Percentiles rank a stretch among this genome's conserved stretches.
phyloP scores from a whole-genome alignment of 2,888 invertebrate genomes.

The Lochmaea crataegi region DNA sequence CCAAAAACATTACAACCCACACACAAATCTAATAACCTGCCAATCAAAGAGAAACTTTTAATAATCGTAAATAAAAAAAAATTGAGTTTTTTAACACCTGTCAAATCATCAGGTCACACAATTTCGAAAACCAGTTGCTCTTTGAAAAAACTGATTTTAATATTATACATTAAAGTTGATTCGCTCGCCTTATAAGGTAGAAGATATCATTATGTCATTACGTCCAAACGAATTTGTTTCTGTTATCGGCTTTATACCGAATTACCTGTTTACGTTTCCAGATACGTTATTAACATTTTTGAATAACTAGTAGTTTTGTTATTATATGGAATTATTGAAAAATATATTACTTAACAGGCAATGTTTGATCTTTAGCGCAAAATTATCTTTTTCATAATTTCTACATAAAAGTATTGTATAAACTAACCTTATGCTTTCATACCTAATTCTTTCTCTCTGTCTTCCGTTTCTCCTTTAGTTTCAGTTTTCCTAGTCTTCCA shows the following conservation, averaged over 20 bases:
- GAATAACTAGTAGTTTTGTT: slow-evolving; percentile 3
- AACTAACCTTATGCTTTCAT: too few relatives aligned
- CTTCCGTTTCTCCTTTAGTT: too few relatives aligned
- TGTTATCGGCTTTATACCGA: slow-evolving; percentile 23
- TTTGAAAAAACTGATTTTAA: slow-evolving; percentile 28
- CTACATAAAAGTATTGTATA: too few relatives aligned
- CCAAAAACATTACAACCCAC: background rate
- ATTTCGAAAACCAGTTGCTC: slow-evolving; percentile 24
- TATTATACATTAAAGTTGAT: slow-evolving; percentile 31
- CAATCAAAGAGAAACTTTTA: slow-evolving; percentile 24
- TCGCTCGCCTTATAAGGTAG: slow-evolving; percentile 28
- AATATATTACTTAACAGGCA: background rate
- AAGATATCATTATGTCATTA: slow-evolving; percentile 34
- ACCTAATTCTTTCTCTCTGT: too few relatives aligned
- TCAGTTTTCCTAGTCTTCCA: too few relatives aligned
- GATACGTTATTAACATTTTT: slow-evolving; percentile 12
- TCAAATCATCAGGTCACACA: slow-evolving; percentile 24
- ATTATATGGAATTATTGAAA: background rate
- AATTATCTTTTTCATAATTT: background rate
- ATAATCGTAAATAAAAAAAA: slow-evolving; percentile 10
- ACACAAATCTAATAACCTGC: slow-evolving; percentile 9
- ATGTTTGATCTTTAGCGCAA: background rate
- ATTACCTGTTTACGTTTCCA: slow-evolving; percentile 6
- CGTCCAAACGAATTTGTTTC: slow-evolving; percentile 28
- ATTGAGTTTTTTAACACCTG: slow-evolving; percentile 25